Evolutionary conservation across 1,140 invertebrate species (phyloP), one percentile per base, ranked within the genome.

Genomic region (Heterodera carotae): DNA sequence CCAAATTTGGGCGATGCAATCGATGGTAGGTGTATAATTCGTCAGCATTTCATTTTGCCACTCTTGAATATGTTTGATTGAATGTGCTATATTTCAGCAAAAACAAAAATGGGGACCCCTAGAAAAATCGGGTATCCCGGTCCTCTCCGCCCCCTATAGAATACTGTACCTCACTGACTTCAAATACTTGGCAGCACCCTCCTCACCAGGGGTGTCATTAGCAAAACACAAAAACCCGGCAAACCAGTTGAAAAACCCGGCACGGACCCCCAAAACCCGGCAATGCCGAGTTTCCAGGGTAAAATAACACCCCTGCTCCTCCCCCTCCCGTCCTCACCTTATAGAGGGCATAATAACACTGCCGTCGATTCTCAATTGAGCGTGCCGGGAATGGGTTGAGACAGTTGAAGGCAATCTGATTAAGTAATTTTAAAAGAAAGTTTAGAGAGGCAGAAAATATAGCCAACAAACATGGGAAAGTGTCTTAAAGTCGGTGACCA

Each of bases 301-400:
- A n/a, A n/a, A n/a, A n/a, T n/a, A n/a, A n/a, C n/a, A n/a, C n/a
- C n/a, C n/a, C n/a, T 43, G 6, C 12, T 43, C 6, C 39, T 22
- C 15, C 48, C 22, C 22, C 48, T 22, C 59, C 90, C 89, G 86
- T 56, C 22, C 48, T 22, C 59, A 90, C 89, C 87, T 85, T 85
- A 22, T 90, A 84, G 59, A 88, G 86, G 34, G 84, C 82, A 18
- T 89, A 75, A 82, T 90, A 88, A 72, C 85, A 78, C 6, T 84
- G 80, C 75, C 90, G 79, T 77, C 88, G 89, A 27, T 79, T 82
- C 48, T 86, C 84, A 22, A 90, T 87, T 31, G 76, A 73, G 36
- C 83, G 84, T 84, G 89, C 88, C 34, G 89, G 88, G 78, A 90
- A 90, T 53, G 90, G 90, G 82, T 91, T 90, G 34, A 90, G 81